Conservation (phyloP, 2,797 vertebrate genomes). For the Neosalanx taihuensis region DNA sequence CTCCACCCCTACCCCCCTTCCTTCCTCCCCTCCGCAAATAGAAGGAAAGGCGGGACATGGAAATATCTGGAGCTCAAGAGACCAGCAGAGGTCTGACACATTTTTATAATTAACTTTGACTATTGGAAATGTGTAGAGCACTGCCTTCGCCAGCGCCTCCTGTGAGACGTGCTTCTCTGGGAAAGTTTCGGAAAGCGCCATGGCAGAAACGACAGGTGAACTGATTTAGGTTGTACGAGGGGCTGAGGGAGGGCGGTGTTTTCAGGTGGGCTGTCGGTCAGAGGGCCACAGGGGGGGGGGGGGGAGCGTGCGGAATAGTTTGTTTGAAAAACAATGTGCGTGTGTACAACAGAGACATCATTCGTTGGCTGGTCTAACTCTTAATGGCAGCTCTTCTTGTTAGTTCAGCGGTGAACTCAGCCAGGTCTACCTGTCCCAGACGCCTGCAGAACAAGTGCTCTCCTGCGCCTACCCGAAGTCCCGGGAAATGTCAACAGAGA, state of each 20-base stretch:
- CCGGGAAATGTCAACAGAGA: neutral
- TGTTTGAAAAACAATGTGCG: neutral
- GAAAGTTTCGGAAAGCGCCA: neutral
- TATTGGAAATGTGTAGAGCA: neutral
- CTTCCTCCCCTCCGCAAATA: slow-evolving; percentile 13
- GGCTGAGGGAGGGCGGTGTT: neutral
- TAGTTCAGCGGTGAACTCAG: neutral
- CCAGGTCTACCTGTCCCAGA: neutral
- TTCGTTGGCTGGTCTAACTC: too few species aligned
- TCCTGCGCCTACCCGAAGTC: neutral
- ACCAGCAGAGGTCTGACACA: neutral
- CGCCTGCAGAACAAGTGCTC: neutral
- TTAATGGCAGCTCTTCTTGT: neutral
- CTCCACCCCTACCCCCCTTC: slow-evolving; percentile 3
- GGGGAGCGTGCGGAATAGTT: neutral
- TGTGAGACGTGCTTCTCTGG: neutral
- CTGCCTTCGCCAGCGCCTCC: neutral
- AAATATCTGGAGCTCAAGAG: neutral
- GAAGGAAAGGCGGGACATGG: neutral
- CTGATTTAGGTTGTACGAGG: too few species aligned
- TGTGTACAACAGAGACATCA: neutral
- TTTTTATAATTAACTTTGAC: neutral
- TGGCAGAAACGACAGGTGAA: neutral
- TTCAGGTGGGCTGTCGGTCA: neutral
- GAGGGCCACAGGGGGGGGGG: neutral